Conservation (phyloP, 2,888 invertebrate species). For the Amitus sp. region DNA sequence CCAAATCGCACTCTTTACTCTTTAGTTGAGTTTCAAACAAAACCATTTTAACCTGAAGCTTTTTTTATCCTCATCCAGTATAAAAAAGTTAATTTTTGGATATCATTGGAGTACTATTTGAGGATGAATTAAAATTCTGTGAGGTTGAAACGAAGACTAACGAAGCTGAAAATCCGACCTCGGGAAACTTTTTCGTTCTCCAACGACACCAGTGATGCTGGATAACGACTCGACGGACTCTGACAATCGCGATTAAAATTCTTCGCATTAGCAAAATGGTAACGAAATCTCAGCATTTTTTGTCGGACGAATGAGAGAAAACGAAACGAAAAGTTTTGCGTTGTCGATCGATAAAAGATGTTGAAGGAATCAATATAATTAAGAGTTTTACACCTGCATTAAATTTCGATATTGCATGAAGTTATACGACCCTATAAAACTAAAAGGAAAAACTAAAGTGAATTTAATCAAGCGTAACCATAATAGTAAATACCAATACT, state of each 20-base stretch:
- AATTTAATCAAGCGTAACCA: slow-evolving; percentile 27
- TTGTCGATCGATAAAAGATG: slow-evolving; percentile 18
- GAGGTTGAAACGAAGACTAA: no score
- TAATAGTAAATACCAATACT: slow-evolving; percentile 39
- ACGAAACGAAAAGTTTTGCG: background rate
- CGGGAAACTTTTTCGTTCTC: no score
- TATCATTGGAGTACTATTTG: no score
- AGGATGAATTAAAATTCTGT: no score
- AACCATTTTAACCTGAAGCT: no score
- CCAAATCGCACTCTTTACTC: no score
- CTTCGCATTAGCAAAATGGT: slow-evolving; percentile 2
- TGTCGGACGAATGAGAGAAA: background rate
- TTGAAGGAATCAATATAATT: background rate
- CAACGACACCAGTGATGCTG: no score
- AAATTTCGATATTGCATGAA: slow-evolving; percentile 11
- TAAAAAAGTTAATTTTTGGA: no score
- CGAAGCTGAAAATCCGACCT: no score
- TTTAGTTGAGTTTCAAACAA: no score
- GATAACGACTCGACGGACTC: no score
- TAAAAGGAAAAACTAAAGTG: slow-evolving; percentile 14
- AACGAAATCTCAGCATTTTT: slow-evolving; percentile 5
- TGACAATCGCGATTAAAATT: slow-evolving; percentile 5
- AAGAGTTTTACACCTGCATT: slow-evolving; percentile 7
- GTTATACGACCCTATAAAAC: slow-evolving; percentile 10
- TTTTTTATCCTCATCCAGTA: no score